phyloP scores from a whole-genome alignment of 2,888 invertebrate species.

The Hydriomena furcata region DNA sequence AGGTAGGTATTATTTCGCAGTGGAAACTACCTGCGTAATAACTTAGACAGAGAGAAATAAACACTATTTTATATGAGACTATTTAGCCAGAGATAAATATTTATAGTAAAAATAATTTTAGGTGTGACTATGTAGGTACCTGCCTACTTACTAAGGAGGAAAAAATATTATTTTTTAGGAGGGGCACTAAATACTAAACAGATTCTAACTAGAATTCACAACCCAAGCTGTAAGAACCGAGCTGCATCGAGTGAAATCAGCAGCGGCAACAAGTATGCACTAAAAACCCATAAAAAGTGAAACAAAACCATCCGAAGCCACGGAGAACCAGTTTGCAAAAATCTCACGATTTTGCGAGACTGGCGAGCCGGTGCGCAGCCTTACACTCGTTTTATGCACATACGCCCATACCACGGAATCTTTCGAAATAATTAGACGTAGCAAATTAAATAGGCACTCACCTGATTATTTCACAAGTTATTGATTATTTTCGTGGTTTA shows the following conservation, averaged over 20 bases:
- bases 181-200: too few relatives aligned
- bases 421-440: conserved; percentile 5
- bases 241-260: conserved; percentile 3
- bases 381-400: conserved; percentile 41
- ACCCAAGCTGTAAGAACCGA: background rate
- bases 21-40: too few relatives aligned
- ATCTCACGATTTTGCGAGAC: conserved; percentile 63
- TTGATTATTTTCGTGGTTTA: conserved; percentile 34
- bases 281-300: conserved; percentile 42
- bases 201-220: background rate
- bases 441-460: conserved; percentile 28
- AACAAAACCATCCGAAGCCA: conserved; percentile 45
- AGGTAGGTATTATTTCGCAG: background rate
- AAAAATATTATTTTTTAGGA: too few relatives aligned
- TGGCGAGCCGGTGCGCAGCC: conserved; percentile 45
- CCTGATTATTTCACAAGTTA: conserved; percentile 38
- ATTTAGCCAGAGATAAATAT: too few relatives aligned
- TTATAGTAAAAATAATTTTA: too few relatives aligned
- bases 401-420: conserved; percentile 14
- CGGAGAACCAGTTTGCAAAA: conserved; percentile 66
- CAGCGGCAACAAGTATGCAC: conserved; percentile 36
- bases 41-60: too few relatives aligned
- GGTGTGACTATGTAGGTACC: too few relatives aligned
- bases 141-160: too few relatives aligned
- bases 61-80: too few relatives aligned